Evolutionary conservation across 2,888 invertebrate species (phyloP).

Genomic region (Acanthopleura granulata): DNA sequence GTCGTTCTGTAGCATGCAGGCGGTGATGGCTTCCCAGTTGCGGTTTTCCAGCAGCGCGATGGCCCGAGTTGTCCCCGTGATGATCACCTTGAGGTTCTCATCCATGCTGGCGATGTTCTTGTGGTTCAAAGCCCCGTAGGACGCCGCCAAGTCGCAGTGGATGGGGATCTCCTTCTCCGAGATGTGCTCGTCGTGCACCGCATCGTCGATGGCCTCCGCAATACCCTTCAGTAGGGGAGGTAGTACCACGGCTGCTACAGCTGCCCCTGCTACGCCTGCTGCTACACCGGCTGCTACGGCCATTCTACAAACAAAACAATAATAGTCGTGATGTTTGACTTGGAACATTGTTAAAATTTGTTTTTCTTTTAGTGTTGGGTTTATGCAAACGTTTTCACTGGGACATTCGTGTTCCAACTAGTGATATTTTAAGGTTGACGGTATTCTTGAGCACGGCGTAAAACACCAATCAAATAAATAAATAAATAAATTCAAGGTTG

Average conservation of each 20-base stretch:
- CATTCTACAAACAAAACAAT: not conserved
- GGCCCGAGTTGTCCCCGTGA: constrained; percentile 6
- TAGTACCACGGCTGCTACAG: not conserved
- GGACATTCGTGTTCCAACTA: no score
- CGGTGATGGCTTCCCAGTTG: not conserved
- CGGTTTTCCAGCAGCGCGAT: not conserved
- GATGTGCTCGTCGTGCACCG: not conserved
- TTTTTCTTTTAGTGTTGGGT: no score
- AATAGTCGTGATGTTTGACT: no score
- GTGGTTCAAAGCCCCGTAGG: not conserved
- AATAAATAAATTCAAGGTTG: no score
- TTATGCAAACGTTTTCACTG: no score
- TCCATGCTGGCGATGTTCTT: not conserved
- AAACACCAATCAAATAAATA: no score
- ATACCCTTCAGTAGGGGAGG: not conserved
- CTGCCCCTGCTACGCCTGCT: not conserved
- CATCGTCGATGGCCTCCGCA: not conserved
- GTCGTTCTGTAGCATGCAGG: not conserved
- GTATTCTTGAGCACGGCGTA: no score
- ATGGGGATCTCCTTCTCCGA: constrained; percentile 4
- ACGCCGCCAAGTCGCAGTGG: constrained; percentile 17
- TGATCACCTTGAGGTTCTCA: constrained; percentile 4
- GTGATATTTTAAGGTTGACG: no score
- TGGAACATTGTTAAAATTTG: no score
- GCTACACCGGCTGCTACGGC: not conserved